A percentile compares a stretch with the other conserved stretches of the same genome.
Evolutionary conservation across 2,888 invertebrate genomes (phyloP).

Genomic region (Phaonia tiefii): DNA sequence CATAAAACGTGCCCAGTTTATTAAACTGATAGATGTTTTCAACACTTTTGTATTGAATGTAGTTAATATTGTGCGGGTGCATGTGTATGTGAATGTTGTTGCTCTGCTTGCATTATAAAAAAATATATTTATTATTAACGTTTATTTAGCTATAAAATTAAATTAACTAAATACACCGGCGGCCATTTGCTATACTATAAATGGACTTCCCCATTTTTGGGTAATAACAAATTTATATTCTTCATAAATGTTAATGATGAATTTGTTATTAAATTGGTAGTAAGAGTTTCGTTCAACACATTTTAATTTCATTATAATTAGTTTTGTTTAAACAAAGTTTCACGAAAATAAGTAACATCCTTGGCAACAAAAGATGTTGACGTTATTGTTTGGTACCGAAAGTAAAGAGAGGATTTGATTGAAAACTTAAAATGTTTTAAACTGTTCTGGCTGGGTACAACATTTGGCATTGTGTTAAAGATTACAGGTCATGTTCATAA

Average conservation of each 20-base stretch:
- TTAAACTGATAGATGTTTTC: conserved; percentile 60
- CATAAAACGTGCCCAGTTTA: conserved; percentile 65
- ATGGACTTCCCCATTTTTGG: background rate
- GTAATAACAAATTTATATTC: conserved; percentile 38
- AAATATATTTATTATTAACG: conserved; percentile 42
- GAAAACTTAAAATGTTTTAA: too few relatives aligned
- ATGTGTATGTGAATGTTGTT: background rate
- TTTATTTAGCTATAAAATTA: conserved; percentile 52
- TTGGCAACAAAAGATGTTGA: too few relatives aligned
- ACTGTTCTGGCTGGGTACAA: too few relatives aligned
- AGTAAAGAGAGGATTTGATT: too few relatives aligned
- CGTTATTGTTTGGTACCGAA: too few relatives aligned
- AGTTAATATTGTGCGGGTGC: background rate
- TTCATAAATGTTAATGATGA: conserved; percentile 20
- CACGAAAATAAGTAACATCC: too few relatives aligned
- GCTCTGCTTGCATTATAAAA: background rate
- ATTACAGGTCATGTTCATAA: too few relatives aligned
- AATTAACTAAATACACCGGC: conserved; percentile 56
- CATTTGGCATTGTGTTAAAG: too few relatives aligned
- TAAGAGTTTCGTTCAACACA: too few relatives aligned
- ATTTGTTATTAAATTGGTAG: background rate
- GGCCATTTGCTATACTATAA: conserved; percentile 2
- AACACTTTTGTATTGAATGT: conserved; percentile 39
- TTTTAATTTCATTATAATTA: background rate
- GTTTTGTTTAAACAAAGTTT: too few relatives aligned